Evolutionary conservation across 2,888 invertebrate genomes (phyloP).

Genomic region (Pristionchus mayeri): DNA sequence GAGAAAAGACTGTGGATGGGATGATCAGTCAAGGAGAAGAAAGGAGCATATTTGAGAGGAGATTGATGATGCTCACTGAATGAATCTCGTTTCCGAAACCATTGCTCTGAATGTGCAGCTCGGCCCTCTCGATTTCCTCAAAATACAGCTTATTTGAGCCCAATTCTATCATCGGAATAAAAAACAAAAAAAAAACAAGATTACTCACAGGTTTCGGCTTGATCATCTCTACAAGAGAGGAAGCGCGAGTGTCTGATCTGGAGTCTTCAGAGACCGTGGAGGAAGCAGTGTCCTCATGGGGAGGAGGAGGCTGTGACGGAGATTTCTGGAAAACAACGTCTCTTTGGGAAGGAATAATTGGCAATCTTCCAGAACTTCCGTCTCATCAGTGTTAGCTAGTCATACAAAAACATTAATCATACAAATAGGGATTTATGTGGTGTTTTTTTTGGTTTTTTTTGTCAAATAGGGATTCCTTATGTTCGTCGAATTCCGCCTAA

Average conservation of each 20-base stretch:
- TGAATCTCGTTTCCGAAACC: constrained; percentile 38
- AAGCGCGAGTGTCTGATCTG: neutral
- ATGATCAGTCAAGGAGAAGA: neutral
- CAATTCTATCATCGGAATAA: neutral
- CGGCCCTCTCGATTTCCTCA: constrained; percentile 24
- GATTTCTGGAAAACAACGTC: neutral
- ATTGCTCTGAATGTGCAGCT: constrained; percentile 19
- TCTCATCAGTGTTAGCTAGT: neutral
- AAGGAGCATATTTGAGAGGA: too few relatives aligned
- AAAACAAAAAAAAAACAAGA: neutral
- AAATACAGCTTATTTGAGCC: neutral
- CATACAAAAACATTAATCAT: too few relatives aligned
- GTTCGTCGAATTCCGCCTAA: too few relatives aligned
- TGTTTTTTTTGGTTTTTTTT: too few relatives aligned
- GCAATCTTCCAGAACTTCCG: too few relatives aligned
- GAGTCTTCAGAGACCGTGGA: constrained; percentile 17
- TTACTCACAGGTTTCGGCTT: neutral
- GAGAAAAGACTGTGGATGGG: neutral
- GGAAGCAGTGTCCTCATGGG: neutral
- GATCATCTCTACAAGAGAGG: neutral
- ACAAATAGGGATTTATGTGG: too few relatives aligned
- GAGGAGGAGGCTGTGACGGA: neutral
- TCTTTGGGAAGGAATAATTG: too few relatives aligned
- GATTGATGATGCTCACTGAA: neutral
- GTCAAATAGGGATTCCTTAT: too few relatives aligned